These are phyloP conservation scores for Lepus europaeus DNA, from an alignment of 2,113 vertebrate species.

Conservation along the genomic window DNA sequence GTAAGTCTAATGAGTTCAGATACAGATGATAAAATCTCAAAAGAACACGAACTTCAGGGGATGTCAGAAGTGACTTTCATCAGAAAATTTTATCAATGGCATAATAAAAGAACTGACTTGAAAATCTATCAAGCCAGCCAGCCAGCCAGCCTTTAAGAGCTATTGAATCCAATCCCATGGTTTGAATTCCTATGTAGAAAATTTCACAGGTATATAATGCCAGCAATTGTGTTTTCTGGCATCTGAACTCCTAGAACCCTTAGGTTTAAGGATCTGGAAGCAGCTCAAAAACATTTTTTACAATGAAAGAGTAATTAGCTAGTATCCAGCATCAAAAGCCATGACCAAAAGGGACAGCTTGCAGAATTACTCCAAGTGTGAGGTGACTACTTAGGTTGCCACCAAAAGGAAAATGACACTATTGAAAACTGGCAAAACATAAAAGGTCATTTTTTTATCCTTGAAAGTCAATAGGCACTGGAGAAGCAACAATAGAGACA, in stretches of 20 bases:
- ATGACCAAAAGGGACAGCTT: neutral
- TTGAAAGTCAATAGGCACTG: neutral
- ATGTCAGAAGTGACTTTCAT: constrained; percentile 33
- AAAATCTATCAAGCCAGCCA: constrained; percentile 3
- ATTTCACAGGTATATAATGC: neutral
- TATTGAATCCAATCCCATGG: neutral
- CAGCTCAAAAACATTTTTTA: neutral
- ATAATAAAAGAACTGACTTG: neutral
- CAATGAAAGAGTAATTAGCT: neutral
- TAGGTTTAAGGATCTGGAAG: neutral
- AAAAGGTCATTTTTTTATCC: constrained; percentile 16
- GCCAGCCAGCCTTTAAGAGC: neutral
- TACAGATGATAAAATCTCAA: neutral
- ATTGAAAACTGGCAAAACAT: neutral
- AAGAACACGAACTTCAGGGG: neutral
- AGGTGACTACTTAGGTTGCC: neutral
- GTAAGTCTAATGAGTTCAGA: neutral
- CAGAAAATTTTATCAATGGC: neutral
- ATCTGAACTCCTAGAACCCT: neutral
- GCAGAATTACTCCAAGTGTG: constrained; percentile 1
- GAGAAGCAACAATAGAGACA: neutral
- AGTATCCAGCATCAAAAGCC: neutral
- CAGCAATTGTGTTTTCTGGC: neutral
- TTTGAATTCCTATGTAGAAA: neutral
- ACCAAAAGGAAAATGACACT: constrained; percentile 37